phyloP scores from a whole-genome alignment of 2,888 invertebrate species.

The Oxycera nigricornis region DNA sequence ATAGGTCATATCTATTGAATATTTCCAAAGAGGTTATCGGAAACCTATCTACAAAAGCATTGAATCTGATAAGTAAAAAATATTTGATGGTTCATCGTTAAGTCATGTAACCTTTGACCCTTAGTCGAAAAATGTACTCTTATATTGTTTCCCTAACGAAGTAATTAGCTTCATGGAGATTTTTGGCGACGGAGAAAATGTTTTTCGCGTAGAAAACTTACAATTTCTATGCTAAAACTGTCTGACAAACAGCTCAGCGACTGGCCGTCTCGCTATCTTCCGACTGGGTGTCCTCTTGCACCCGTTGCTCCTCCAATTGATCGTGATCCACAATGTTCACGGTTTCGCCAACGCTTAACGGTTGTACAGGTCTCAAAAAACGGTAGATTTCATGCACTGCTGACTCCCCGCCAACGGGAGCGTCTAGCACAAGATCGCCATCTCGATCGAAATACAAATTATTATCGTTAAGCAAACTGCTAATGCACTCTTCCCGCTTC shows the following conservation, averaged over 20 bases:
- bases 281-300: slow-evolving; percentile 47
- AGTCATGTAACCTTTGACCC: no score
- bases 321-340: slow-evolving; percentile 66
- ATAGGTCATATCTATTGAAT: no score
- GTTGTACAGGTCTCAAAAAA: slow-evolving; percentile 64
- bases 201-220: no score
- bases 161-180: no score
- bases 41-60: no score
- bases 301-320: slow-evolving; percentile 59
- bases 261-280: slow-evolving; percentile 39
- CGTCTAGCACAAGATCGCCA: slow-evolving; percentile 59
- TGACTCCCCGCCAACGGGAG: slow-evolving; percentile 58
- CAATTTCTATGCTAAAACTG: background rate
- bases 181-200: no score
- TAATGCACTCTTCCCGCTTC: slow-evolving; percentile 65
- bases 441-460: slow-evolving; percentile 49
- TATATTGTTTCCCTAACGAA: no score
- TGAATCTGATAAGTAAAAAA: no score
- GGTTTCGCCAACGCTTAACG: slow-evolving; percentile 64
- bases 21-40: no score
- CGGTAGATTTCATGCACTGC: slow-evolving; percentile 59
- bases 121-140: no score
- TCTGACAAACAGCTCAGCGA: background rate
- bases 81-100: no score
- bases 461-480: slow-evolving; percentile 58